Evolutionary conservation across 1,140 invertebrate genomes (phyloP), one percentile per base, ranked within the genome.

Genomic region (Capitella teleta): DNA sequence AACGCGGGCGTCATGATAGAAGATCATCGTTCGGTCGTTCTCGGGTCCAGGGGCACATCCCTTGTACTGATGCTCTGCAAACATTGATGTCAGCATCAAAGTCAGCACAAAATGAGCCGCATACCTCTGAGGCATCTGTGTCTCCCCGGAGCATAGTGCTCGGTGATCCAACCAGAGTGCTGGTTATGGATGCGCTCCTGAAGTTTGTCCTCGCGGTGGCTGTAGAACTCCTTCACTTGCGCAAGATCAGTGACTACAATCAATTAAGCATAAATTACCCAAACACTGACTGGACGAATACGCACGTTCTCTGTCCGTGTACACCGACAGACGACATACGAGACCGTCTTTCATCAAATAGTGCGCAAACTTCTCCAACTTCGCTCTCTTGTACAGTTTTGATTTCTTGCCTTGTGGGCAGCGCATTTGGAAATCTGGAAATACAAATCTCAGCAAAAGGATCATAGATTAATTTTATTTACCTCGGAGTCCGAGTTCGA

Each of bases 291-390:
- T 18, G 16, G 8, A 2, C 16, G 21, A 37, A 30, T 12, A 49
- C 30, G 73, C 77, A 61, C 83, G 81, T 6, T 81, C 76, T 38
- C 82, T 79, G 65, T 87, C 82, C 0, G 79, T 72, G 57, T 78
- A 91, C 28, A 79, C 64, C 8, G 78, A 82, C 5, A 88, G 69
- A 58, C 79, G 77, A 54, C 78, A 78, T 0, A 84, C 68, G 10
- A 89, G 55, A 2, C 84, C 84, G 64, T 87, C 82, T 1, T 67
- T 71, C 56, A 82, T 76, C 2, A 79, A 74, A 61, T 88, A 89
- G 0, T 82, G 83, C 0, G 85, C 78, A 65, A 80, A 87, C 50
- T 83, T 78, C 61, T 90, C 83, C 1, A 87, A 73, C 40, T 83
- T 75, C 0, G 79, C 77, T 58, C 84, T 81, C 61, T 86, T 87